These are phyloP conservation scores for Electrona antarctica DNA, from an alignment of 2,113 vertebrate species.

Conservation along the genomic window DNA sequence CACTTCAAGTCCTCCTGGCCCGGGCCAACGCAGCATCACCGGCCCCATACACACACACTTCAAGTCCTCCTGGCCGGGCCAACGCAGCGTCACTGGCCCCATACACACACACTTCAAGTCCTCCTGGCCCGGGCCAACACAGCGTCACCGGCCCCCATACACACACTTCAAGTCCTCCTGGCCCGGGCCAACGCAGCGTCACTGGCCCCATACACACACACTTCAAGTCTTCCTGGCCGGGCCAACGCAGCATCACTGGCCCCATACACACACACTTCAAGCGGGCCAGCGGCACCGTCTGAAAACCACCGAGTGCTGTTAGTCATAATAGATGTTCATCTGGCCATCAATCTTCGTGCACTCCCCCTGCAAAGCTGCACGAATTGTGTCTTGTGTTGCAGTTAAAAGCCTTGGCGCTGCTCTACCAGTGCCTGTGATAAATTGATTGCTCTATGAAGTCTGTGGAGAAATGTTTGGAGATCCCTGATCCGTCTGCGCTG, in stretches of 20 bases:
- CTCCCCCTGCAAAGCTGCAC: slow-evolving; percentile 34
- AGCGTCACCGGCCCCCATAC: slow-evolving; percentile 25
- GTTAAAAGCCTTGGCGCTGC: slow-evolving; percentile 57
- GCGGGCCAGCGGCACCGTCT: slow-evolving; percentile 37
- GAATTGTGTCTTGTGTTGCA: slow-evolving; percentile 56
- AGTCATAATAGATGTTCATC: slow-evolving; percentile 68
- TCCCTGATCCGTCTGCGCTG: slow-evolving; percentile 49
- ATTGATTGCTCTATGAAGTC: slow-evolving; percentile 58
- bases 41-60: slow-evolving; percentile 30
- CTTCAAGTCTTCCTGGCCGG: slow-evolving; percentile 29
- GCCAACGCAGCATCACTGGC: slow-evolving; percentile 20
- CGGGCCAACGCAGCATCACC: slow-evolving; percentile 18
- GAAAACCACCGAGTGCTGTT: slow-evolving; percentile 55
- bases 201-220: slow-evolving; percentile 28
- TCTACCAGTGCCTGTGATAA: slow-evolving; percentile 53
- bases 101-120: slow-evolving; percentile 35
- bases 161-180: slow-evolving; percentile 33
- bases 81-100: slow-evolving; percentile 16
- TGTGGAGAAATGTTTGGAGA: slow-evolving; percentile 56
- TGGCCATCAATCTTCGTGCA: slow-evolving; percentile 56
- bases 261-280: slow-evolving; percentile 25
- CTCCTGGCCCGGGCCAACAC: slow-evolving; percentile 17
- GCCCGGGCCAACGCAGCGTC: slow-evolving; percentile 18
- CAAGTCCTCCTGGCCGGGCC: slow-evolving; percentile 29
- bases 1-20: slow-evolving; percentile 28